These are phyloP conservation scores for Passer domesticus DNA, from an alignment of 2,113 vertebrate species.

Conservation along the genomic window DNA sequence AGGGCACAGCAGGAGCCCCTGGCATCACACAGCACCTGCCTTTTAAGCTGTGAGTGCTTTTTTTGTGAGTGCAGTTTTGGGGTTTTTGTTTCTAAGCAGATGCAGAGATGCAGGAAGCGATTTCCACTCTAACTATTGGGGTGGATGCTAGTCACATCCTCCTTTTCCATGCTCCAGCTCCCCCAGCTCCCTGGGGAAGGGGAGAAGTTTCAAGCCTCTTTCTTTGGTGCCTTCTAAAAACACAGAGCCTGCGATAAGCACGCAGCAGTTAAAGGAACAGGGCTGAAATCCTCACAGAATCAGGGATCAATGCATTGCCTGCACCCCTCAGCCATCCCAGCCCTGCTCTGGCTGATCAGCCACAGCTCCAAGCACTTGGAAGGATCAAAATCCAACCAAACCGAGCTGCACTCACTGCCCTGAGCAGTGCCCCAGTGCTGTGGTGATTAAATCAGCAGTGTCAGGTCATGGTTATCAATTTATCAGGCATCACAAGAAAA, in stretches of 20 bases:
- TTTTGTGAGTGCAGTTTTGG: background rate
- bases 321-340: background rate
- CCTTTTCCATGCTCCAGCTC: background rate
- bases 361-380: background rate
- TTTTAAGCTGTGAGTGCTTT: background rate
- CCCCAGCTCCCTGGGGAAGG: background rate
- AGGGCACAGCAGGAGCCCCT: background rate
- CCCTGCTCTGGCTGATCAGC: accelerated
- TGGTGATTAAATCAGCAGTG: background rate
- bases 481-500: background rate
- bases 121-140: background rate
- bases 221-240: background rate
- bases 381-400: background rate
- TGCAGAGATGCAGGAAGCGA: background rate
- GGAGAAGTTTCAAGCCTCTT: background rate
- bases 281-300: background rate
- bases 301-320: background rate
- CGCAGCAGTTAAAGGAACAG: background rate
- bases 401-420: background rate
- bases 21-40: background rate
- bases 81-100: background rate
- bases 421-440: background rate
- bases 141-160: constrained; percentile 8
- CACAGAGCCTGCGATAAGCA: background rate
- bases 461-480: background rate